Percentiles rank a stretch among this genome's conserved stretches.
phyloP scores from a whole-genome alignment of 2,888 invertebrate genomes.

The Cheilosia grossa region DNA sequence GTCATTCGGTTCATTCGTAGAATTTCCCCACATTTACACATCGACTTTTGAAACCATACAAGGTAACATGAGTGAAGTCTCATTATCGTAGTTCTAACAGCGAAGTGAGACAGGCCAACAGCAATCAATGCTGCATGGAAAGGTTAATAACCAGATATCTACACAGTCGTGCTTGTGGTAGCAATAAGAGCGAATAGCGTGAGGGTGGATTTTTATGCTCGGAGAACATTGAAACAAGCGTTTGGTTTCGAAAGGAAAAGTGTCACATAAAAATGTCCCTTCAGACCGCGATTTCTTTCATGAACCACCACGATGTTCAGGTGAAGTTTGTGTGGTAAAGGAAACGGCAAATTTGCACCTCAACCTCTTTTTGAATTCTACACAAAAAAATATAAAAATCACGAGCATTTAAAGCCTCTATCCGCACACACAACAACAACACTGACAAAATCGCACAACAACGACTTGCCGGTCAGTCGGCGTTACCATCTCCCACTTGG shows the following conservation, averaged over 20 bases:
- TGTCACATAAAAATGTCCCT: background rate
- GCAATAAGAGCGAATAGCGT: background rate
- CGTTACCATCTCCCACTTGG: conserved; percentile 44
- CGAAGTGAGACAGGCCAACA: background rate
- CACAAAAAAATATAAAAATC: background rate
- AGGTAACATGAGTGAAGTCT: background rate
- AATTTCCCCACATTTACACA: conserved; percentile 18
- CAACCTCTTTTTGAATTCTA: background rate
- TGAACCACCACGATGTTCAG: background rate
- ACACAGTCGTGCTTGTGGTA: background rate
- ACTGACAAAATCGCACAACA: conserved; percentile 12
- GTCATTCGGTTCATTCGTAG: conserved; percentile 34
- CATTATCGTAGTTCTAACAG: background rate
- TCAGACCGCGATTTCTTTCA: background rate
- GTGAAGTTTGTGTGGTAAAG: no score
- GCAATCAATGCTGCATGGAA: conserved; percentile 53
- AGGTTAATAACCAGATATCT: conserved; percentile 53
- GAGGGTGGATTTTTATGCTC: background rate
- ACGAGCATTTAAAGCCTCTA: conserved; percentile 5
- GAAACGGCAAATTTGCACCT: no score
- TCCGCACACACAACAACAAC: conserved; percentile 8
- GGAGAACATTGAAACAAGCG: background rate
- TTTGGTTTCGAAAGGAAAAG: conserved; percentile 31
- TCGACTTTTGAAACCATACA: conserved; percentile 62
- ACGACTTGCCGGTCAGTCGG: conserved; percentile 60